phyloP scores from a whole-genome alignment of 2,113 vertebrate species.

The Suncus etruscus region DNA sequence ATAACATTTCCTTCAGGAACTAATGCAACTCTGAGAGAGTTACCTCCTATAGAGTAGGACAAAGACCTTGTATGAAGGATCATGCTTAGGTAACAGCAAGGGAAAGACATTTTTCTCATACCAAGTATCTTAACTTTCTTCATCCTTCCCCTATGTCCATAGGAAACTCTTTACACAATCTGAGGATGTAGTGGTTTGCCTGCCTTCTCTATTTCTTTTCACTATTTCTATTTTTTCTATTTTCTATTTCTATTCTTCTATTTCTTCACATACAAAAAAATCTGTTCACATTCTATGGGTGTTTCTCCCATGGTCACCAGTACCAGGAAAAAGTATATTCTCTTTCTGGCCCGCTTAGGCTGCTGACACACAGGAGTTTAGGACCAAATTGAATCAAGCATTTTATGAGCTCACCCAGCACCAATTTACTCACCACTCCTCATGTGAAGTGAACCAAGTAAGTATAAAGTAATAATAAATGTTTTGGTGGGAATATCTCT shows the following conservation, averaged over 20 bases:
- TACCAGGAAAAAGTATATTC: conserved; percentile 7
- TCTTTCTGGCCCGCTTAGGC: conserved; percentile 64
- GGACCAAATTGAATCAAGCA: conserved; percentile 65
- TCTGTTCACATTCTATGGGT: not conserved
- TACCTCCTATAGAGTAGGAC: not conserved
- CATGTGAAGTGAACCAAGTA: conserved; percentile 68
- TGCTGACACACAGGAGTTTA: conserved; percentile 77
- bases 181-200: not conserved
- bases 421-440: conserved; percentile 51
- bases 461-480: conserved; percentile 34
- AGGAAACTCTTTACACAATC: not conserved
- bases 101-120: not conserved
- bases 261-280: not conserved
- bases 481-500: not conserved
- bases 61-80: conserved; percentile 46
- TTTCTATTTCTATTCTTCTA: no score
- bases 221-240: no score
- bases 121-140: not conserved
- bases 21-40: conserved; percentile 1
- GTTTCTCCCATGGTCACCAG: not conserved
- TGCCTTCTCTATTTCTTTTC: not conserved
- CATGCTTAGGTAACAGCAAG: conserved; percentile 28
- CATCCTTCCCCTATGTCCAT: not conserved
- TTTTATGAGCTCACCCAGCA: conserved; percentile 67
- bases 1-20: not conserved